A percentile compares a stretch with the other conserved stretches of the same genome.
These are phyloP conservation scores for Aporrectodea caliginosa DNA, from an alignment of 1,140 invertebrate species.

Conservation along the genomic window DNA sequence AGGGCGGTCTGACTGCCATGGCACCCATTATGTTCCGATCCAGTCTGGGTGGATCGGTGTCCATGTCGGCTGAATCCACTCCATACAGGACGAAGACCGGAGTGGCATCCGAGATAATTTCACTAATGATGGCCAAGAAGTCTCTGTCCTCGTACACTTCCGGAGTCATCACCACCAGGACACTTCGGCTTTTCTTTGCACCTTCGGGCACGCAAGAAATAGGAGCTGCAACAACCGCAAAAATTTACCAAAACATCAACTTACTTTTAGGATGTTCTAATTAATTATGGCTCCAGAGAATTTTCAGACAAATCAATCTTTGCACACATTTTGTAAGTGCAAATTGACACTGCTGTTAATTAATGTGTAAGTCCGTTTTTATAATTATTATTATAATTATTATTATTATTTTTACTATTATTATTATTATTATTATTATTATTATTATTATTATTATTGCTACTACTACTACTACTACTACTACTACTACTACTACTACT, in stretches of 20 bases:
- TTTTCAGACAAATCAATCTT: background rate
- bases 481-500: slow-evolving; percentile 2
- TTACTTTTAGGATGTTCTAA: background rate
- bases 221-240: background rate
- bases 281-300: background rate
- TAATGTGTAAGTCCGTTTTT: background rate
- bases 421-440: background rate
- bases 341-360: background rate
- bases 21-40: background rate
- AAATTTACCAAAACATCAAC: background rate
- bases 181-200: background rate
- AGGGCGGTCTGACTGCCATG: background rate
- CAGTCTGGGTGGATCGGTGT: too few species aligned
- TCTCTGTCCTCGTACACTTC: background rate
- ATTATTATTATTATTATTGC: background rate
- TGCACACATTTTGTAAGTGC: background rate
- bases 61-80: background rate
- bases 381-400: background rate
- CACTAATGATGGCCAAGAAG: background rate
- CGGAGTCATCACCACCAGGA: background rate
- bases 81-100: background rate
- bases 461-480: slow-evolving; percentile 3
- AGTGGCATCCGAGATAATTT: background rate
- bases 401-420: background rate
- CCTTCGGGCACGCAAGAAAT: background rate